Percentiles rank a stretch among this genome's conserved stretches.
Evolutionary conservation across 2,888 invertebrate genomes (phyloP).

Genomic region (Dasypogon diadema): DNA sequence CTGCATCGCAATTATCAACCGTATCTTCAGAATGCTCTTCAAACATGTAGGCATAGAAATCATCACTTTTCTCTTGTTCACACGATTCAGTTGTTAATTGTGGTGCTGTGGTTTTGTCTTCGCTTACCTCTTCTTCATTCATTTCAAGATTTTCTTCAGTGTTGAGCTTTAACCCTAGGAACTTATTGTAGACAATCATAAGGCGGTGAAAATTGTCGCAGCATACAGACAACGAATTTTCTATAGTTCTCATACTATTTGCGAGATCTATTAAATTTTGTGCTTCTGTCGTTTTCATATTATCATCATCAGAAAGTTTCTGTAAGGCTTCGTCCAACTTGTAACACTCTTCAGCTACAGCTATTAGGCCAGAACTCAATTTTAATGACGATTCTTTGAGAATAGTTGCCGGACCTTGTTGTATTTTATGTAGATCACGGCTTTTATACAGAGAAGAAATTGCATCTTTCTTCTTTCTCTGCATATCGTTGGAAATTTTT

Average conservation of each 20-base stretch:
- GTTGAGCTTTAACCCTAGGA: conserved; percentile 63
- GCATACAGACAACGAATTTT: conserved; percentile 64
- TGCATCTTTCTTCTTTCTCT: conserved; percentile 63
- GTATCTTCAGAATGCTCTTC: conserved; percentile 60
- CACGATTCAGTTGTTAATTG: conserved; percentile 31
- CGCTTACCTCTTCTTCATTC: conserved; percentile 8
- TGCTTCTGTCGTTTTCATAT: conserved; percentile 61
- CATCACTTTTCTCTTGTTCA: conserved; percentile 61
- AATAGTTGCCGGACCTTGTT: conserved; percentile 63
- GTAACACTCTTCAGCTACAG: conserved; percentile 67
- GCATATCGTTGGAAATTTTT: conserved; percentile 62
- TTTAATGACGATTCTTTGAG: conserved; percentile 66
- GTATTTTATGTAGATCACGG: conserved; percentile 47
- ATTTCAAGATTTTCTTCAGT: conserved; percentile 52
- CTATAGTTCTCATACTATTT: conserved; percentile 65
- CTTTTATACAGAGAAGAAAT: conserved; percentile 60
- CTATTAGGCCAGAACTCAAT: conserved; percentile 66
- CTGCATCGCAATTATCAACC: conserved; percentile 58
- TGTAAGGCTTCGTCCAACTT: conserved; percentile 65
- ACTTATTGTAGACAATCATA: conserved; percentile 67
- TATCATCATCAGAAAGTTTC: conserved; percentile 62
- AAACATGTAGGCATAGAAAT: conserved; percentile 67
- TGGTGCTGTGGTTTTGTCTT: conserved; percentile 24
- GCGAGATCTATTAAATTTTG: conserved; percentile 64
- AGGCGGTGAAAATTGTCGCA: conserved; percentile 67